Evolutionary conservation across 1,140 invertebrate genomes (phyloP), one percentile per base, ranked within the genome.

Genomic region (Drosophila elegans): DNA sequence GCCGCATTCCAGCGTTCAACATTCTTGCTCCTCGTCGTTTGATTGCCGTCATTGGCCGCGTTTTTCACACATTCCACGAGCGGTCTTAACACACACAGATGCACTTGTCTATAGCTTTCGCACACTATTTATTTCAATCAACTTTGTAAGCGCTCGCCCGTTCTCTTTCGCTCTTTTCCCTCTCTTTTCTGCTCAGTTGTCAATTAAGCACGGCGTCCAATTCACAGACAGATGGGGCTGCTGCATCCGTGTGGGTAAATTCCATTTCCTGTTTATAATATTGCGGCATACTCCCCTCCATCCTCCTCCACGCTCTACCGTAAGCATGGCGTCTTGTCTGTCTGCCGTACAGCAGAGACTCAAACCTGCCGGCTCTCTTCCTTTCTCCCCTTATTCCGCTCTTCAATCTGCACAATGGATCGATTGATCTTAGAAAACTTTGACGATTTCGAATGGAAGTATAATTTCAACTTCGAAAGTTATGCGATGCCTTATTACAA

Each of bases 231-330:
- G 11, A 7, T 21, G 27, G 49, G 49, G 48, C 61, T 44, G 57
- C 44, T 60, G 45, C 49, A 51, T 55, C 53, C 68, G 83, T 85
- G 74, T 86, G 78, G 72, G 84, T 88, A 89, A 89, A 88, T 88
- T 88, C 74, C 85, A 88, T 88, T 88, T 88, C 84, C 84, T 88
- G 84, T 88, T 88, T 88, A 80, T 88, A 88, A 83, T 89, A 68
- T 67, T 88, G 80, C 61, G 66, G 59, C 81, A 74, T 63, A 61
- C 55, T 21, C 48, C 71, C 38, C 54, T 49, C 34, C 46, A 32
- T 42, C 38, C 48, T 41, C 13, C 29, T 42, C 21, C 29, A 56
- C 52, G 49, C 69, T 59, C 38, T 32, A 9, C 48, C 41, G 38
- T 34, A 45, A 51, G 71, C 61, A 66, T 52, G 51, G 69, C 55